These are phyloP conservation scores for Aleiodes leptofemur DNA, from an alignment of 2,888 invertebrate species.

Conservation along the genomic window DNA sequence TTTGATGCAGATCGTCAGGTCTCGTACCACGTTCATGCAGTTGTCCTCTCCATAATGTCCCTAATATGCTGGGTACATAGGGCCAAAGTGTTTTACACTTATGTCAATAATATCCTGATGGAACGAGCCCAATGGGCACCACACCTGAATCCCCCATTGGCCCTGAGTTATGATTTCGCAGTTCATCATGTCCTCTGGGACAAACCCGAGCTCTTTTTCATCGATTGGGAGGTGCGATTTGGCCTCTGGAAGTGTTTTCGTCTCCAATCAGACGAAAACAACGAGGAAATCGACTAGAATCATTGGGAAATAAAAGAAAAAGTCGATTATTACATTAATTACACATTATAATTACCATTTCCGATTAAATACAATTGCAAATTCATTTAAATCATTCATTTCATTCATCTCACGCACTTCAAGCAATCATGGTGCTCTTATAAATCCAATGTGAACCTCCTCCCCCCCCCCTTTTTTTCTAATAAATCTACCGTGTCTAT, in stretches of 20 bases:
- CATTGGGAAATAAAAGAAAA: not conserved
- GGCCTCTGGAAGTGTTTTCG: conserved; percentile 81
- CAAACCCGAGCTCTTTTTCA: conserved; percentile 80
- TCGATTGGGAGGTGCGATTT: conserved; percentile 82
- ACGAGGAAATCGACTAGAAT: conserved; percentile 2
- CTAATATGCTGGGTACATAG: conserved; percentile 81
- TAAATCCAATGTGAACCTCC: too few species aligned
- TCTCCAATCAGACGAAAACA: conserved; percentile 48
- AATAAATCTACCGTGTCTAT: not conserved
- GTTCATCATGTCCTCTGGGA: conserved; percentile 79
- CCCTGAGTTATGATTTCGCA: conserved; percentile 77
- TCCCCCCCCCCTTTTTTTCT: too few species aligned
- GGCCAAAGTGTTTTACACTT: conserved; percentile 78
- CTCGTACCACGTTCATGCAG: conserved; percentile 79
- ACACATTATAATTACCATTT: conserved; percentile 15
- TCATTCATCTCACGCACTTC: not conserved
- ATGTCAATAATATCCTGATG: conserved; percentile 78
- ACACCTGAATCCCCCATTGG: conserved; percentile 80
- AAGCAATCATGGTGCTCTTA: not conserved
- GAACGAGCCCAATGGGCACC: conserved; percentile 80
- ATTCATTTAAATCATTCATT: not conserved
- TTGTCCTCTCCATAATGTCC: conserved; percentile 79
- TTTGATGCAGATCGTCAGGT: conserved; percentile 64
- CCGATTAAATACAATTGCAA: conserved; percentile 19
- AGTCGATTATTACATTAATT: conserved; percentile 12